Evolutionary conservation across 2,888 invertebrate genomes (phyloP).

Genomic region (Cinara cedri): DNA sequence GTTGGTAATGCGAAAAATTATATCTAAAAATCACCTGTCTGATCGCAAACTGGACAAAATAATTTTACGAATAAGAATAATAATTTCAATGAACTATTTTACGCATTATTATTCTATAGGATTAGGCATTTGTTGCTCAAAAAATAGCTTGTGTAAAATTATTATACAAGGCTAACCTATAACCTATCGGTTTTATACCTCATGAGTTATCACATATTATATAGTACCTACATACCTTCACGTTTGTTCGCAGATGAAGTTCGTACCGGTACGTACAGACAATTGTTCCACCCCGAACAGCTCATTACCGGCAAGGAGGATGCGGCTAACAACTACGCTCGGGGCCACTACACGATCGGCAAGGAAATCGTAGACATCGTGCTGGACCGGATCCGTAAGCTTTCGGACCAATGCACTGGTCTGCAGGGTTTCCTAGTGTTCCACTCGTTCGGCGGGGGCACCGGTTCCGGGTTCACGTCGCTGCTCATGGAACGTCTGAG

Average conservation of each 20-base stretch:
- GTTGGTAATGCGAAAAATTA: too few relatives aligned
- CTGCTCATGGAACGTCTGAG: conserved; percentile 72
- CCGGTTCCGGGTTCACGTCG: conserved; percentile 72
- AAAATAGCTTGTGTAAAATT: too few relatives aligned
- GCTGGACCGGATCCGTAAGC: conserved; percentile 67
- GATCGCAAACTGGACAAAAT: too few relatives aligned
- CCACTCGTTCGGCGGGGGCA: conserved; percentile 71
- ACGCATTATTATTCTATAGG: too few relatives aligned
- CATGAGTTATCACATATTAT: too few relatives aligned
- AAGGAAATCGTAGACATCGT: conserved; percentile 69
- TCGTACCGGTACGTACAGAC: conserved; percentile 81
- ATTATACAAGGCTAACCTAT: too few relatives aligned
- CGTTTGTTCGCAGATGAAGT: conserved; percentile 73
- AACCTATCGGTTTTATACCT: too few relatives aligned
- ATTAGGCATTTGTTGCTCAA: too few relatives aligned
- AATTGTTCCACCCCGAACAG: conserved; percentile 73
- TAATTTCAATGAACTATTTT: too few relatives aligned
- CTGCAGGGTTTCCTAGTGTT: conserved; percentile 70
- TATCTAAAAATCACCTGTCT: too few relatives aligned
- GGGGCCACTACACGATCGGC: conserved; percentile 73
- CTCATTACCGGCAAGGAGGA: conserved; percentile 75
- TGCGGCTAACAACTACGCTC: conserved; percentile 74
- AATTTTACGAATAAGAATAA: too few relatives aligned
- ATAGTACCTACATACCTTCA: too few relatives aligned
- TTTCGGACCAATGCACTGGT: conserved; percentile 68